Percentiles rank a stretch among this genome's conserved stretches.
These are phyloP conservation scores for Penaeus vannamei DNA, from an alignment of 1,140 invertebrate species.

Conservation along the genomic window DNA sequence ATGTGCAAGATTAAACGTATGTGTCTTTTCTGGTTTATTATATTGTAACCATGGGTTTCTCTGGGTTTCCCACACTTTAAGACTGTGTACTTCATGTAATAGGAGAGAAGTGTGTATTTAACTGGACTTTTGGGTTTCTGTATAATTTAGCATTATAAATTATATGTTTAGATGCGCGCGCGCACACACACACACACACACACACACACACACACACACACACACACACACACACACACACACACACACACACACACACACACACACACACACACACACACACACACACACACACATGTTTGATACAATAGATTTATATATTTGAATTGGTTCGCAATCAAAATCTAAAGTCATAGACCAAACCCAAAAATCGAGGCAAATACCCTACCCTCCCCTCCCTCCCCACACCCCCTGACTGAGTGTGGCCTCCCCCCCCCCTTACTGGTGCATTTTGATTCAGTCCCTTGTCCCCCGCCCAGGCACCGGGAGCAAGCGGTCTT, in stretches of 20 bases:
- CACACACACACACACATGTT: background rate
- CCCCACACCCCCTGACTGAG: background rate
- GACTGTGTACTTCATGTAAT: no score
- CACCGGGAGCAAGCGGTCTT: slow-evolving; percentile 54
- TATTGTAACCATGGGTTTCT: no score
- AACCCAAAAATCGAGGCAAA: no score
- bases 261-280: slow-evolving; percentile 9
- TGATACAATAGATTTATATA: no score
- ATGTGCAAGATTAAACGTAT: no score
- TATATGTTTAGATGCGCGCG: background rate
- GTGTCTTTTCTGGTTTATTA: no score
- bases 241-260: slow-evolving; percentile 13
- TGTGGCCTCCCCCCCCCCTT: background rate
- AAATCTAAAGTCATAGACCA: no score
- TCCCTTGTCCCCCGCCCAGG: slow-evolving; percentile 9
- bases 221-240: background rate
- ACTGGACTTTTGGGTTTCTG: no score
- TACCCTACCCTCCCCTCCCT: background rate
- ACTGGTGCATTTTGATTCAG: background rate
- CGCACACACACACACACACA: background rate
- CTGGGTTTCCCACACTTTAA: no score
- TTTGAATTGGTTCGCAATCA: no score
- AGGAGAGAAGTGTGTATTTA: no score
- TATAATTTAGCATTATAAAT: no score
- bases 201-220: background rate